phyloP scores from a whole-genome alignment of 2,888 invertebrate genomes.

The Plebejus anna region DNA sequence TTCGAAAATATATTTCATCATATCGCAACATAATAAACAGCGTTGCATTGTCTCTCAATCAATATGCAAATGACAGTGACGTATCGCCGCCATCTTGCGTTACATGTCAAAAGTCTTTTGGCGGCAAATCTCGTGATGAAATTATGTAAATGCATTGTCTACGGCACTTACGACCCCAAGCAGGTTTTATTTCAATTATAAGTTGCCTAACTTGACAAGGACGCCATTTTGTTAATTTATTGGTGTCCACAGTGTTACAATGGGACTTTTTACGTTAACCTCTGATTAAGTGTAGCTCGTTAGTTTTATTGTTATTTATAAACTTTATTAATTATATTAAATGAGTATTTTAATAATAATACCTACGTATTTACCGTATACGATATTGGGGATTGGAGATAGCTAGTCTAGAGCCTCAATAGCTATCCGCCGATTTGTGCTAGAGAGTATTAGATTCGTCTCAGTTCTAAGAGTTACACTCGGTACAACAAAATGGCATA shows the following conservation, averaged over 20 bases:
- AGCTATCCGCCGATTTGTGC: too few relatives aligned
- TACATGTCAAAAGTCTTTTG: conserved; percentile 13
- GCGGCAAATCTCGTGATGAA: conserved; percentile 13
- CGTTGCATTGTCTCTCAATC: conserved; percentile 1
- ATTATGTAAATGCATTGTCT: conserved; percentile 24
- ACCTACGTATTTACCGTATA: too few relatives aligned
- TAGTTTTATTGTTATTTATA: background rate
- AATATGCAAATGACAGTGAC: conserved; percentile 16
- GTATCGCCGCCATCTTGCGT: background rate
- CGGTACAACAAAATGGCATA: too few relatives aligned
- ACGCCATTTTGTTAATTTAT: conserved; percentile 25
- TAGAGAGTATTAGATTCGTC: too few relatives aligned
- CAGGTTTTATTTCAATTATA: conserved; percentile 22
- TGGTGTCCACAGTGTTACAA: background rate
- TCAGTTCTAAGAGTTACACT: too few relatives aligned
- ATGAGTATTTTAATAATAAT: background rate
- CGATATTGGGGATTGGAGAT: too few relatives aligned
- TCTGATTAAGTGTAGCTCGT: background rate
- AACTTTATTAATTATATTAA: background rate
- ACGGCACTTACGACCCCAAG: conserved; percentile 16
- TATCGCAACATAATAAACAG: background rate
- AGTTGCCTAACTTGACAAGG: conserved; percentile 16
- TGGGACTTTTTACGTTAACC: background rate
- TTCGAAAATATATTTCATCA: background rate
- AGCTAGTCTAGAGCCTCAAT: too few relatives aligned